Evolutionary conservation across 2,888 invertebrate genomes (phyloP).

Genomic region (Drosophila suboccidentalis): DNA sequence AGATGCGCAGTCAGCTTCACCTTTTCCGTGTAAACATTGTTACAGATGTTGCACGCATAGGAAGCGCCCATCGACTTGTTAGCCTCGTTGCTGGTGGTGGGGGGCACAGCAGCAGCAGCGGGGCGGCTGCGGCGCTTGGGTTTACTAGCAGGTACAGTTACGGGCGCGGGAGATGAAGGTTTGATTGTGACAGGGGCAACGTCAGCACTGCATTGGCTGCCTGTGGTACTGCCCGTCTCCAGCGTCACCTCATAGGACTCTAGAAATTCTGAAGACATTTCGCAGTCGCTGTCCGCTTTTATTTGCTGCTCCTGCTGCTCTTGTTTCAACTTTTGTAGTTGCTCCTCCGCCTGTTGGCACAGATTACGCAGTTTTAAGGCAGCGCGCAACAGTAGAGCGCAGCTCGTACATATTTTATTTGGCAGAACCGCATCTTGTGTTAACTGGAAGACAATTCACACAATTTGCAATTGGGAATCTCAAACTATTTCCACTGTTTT

Average conservation of each 20-base stretch:
- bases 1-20: slow-evolving; percentile 81
- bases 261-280: slow-evolving; percentile 36
- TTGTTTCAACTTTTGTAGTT: slow-evolving; percentile 27
- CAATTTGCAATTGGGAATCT: background rate
- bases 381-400: slow-evolving; percentile 59
- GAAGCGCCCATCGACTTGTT: background rate
- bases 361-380: slow-evolving; percentile 62
- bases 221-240: slow-evolving; percentile 33
- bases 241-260: slow-evolving; percentile 54
- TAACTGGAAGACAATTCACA: slow-evolving; percentile 51
- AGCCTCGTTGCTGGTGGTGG: background rate
- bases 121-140: slow-evolving; percentile 15
- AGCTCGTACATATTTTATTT: slow-evolving; percentile 72
- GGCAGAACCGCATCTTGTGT: slow-evolving; percentile 45
- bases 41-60: slow-evolving; percentile 80
- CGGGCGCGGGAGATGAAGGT: slow-evolving; percentile 1
- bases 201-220: slow-evolving; percentile 21
- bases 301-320: slow-evolving; percentile 12
- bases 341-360: slow-evolving; percentile 58
- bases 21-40: slow-evolving; percentile 79
- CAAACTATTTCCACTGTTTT: background rate
- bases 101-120: background rate
- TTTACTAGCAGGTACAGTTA: background rate
- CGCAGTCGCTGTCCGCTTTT: slow-evolving; percentile 23
- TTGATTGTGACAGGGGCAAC: slow-evolving; percentile 22